Conservation (phyloP, 2,888 invertebrate species). For the Drosophila cyrtoloma region DNA sequence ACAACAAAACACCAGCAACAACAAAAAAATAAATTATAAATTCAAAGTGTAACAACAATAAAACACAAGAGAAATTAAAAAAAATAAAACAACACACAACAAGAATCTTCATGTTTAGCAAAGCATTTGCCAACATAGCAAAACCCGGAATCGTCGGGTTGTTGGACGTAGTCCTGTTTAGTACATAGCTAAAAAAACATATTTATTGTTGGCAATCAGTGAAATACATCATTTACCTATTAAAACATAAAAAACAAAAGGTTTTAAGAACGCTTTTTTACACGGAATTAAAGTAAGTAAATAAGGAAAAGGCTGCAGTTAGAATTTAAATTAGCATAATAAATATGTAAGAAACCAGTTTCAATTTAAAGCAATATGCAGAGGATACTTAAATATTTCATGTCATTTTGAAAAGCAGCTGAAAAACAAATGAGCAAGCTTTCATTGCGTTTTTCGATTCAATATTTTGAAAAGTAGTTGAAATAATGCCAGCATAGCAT, state of each 20-base stretch:
- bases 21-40: slow-evolving; percentile 50
- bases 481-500: slow-evolving; percentile 28
- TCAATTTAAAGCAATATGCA: background rate
- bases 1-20: slow-evolving; percentile 38
- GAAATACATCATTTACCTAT: slow-evolving; percentile 75
- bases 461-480: background rate
- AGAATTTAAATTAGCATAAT: slow-evolving; percentile 35
- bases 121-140: slow-evolving; percentile 33
- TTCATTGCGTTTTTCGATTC: slow-evolving; percentile 9
- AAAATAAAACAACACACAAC: slow-evolving; percentile 36
- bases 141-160: slow-evolving; percentile 19
- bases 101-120: slow-evolving; percentile 73
- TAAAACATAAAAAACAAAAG: slow-evolving; percentile 45
- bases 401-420: background rate
- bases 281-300: slow-evolving; percentile 19
- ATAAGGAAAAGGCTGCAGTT: background rate
- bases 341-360: slow-evolving; percentile 25
- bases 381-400: background rate
- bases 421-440: background rate
- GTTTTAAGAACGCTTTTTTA: slow-evolving; percentile 35
- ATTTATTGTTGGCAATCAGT: slow-evolving; percentile 75
- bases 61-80: slow-evolving; percentile 35
- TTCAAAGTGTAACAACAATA: slow-evolving; percentile 67
- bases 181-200: slow-evolving; percentile 50
- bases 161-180: slow-evolving; percentile 61